Evolutionary conservation across 2,888 invertebrate genomes (phyloP), one percentile per base, ranked within the genome.

Genomic region (Rhaphigaster nebulosa): DNA sequence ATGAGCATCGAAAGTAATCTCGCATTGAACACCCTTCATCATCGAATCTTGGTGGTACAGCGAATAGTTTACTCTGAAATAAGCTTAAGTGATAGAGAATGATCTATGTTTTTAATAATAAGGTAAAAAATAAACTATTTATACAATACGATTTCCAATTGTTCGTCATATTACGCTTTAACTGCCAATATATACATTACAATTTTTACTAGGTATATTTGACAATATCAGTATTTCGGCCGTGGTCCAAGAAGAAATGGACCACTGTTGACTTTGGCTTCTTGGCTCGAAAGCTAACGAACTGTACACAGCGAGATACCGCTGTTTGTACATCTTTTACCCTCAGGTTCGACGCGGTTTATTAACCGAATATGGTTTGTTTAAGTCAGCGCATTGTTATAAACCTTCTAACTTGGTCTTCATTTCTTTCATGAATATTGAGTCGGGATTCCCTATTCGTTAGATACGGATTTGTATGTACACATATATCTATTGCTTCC

Each of bases 301-400:
- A 84, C 84, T 84, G 84, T 84, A 84, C 84, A 45, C 84, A 84
- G 26, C 34, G 84, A 84, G 84, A n/a, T 84, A 20, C 6, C 41
- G 84, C n/a, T 41, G 70, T 76, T 76, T 76, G 70, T 76, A 76
- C 70, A 76, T 76, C 70, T 76, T 76, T 76, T 76, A 76, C 34
- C 70, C 1, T 23, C 70, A 76, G 70, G 13, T 38, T 10, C 34
- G 34, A 76, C 70, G 34, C 38, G 38, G 70, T 76, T 38, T 76
- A 76, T 76, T 76, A 76, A 23, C 70, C 70, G 34, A 38, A 76
- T 84, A 84, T 84, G 34, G 84, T 84, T 50, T 84, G 80, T 80
- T 80, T 15, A 65, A 29, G n/a, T 65, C 29, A 10, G 38, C 10
- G 38, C 70, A 76, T 76, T 38, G 70, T 76, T 76, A 76, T 76